phyloP scores from a whole-genome alignment of 2,113 vertebrate species.

The Pterocles orientalis region DNA sequence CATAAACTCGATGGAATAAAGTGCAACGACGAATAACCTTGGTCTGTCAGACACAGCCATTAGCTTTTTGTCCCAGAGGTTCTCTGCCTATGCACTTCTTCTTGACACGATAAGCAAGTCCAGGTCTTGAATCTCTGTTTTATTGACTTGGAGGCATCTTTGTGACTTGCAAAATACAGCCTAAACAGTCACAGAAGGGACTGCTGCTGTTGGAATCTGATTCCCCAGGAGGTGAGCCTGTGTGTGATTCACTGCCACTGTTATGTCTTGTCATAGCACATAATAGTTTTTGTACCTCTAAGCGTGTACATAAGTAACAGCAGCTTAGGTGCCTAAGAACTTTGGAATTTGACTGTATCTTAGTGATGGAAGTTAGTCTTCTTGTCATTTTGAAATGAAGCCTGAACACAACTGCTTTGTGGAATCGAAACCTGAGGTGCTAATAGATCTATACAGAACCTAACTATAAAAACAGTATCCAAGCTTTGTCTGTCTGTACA shows the following conservation, averaged over 20 bases:
- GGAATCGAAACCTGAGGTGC: neutral
- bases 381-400: neutral
- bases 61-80: neutral
- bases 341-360: neutral
- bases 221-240: neutral
- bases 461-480: neutral
- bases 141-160: neutral
- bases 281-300: neutral
- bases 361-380: neutral
- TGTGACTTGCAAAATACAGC: neutral
- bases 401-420: too few species aligned
- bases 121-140: neutral
- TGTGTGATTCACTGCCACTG: accelerated
- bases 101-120: neutral
- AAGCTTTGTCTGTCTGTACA: neutral
- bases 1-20: neutral
- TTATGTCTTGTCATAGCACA: accelerated
- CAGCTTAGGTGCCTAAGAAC: neutral
- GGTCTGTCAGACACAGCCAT: neutral
- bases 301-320: accelerated
- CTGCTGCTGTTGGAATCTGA: accelerated
- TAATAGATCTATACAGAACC: neutral
- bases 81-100: neutral
- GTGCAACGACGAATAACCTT: neutral
- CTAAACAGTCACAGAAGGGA: neutral